These are phyloP conservation scores for Labroides dimidiatus DNA, from an alignment of 2,797 vertebrate species.

Conservation along the genomic window DNA sequence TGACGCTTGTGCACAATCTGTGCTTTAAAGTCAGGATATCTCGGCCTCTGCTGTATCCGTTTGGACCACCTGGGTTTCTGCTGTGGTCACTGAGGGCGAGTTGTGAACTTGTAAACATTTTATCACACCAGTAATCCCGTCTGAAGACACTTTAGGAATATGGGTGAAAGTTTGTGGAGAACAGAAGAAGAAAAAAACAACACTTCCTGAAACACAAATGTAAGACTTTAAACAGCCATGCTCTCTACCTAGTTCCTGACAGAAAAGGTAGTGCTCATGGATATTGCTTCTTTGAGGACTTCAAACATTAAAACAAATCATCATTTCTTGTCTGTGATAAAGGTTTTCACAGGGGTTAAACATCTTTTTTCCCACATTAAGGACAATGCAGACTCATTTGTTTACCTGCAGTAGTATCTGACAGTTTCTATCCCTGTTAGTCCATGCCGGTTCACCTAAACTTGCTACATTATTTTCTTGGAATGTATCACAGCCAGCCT, in stretches of 20 bases:
- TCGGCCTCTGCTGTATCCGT: background rate
- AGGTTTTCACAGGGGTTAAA: background rate
- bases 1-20: too few relatives aligned
- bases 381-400: slow-evolving; percentile 31
- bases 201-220: slow-evolving; percentile 39
- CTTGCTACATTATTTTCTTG: slow-evolving; percentile 70
- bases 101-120: slow-evolving; percentile 63
- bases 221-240: slow-evolving; percentile 30
- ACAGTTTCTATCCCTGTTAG: slow-evolving; percentile 33
- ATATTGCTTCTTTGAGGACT: slow-evolving; percentile 69
- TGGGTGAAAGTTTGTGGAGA: slow-evolving; percentile 38
- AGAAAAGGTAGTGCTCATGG: slow-evolving; percentile 41
- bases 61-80: background rate
- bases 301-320: too few relatives aligned
- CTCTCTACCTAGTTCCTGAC: slow-evolving; percentile 19
- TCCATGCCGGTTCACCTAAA: slow-evolving; percentile 58
- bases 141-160: slow-evolving; percentile 48
- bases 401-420: slow-evolving; percentile 16
- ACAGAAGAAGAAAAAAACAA: slow-evolving; percentile 33
- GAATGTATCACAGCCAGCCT: slow-evolving; percentile 72
- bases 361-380: slow-evolving; percentile 11
- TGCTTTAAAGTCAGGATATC: too few relatives aligned
- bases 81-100: slow-evolving; percentile 31
- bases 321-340: background rate
- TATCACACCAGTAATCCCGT: slow-evolving; percentile 35